A percentile compares a stretch with the other conserved stretches of the same genome.
These are phyloP conservation scores for Philaethria dido DNA, from an alignment of 2,888 invertebrate species.

Conservation along the genomic window DNA sequence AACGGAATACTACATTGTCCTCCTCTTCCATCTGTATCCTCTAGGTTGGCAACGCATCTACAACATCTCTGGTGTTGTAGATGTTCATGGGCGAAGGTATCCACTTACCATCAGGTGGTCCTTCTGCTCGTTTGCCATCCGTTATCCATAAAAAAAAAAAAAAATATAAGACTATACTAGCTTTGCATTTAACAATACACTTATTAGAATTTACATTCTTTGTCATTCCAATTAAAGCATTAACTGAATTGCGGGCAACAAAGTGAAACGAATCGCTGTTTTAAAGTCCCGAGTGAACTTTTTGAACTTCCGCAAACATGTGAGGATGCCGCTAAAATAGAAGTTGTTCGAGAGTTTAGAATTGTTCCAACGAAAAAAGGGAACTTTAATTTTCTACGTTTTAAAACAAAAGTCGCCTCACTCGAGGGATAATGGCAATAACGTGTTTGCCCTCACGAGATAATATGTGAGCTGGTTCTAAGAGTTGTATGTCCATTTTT, in stretches of 20 bases:
- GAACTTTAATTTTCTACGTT: conserved; percentile 80
- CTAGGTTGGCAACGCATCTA: no score
- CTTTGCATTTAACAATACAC: no score
- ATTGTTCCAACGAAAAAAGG: conserved; percentile 78
- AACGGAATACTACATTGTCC: no score
- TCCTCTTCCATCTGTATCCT: no score
- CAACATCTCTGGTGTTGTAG: no score
- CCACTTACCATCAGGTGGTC: no score
- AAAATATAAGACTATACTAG: no score
- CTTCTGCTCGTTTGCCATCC: no score
- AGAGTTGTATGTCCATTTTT: neutral
- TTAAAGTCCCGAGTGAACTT: conserved; percentile 70
- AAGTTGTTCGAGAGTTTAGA: conserved; percentile 78
- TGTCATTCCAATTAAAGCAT: conserved; percentile 67
- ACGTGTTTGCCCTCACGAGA: conserved; percentile 60
- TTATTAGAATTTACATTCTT: neutral
- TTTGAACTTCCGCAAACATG: conserved; percentile 80
- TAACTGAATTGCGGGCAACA: conserved; percentile 60
- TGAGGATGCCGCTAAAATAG: conserved; percentile 79
- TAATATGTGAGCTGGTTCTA: conserved; percentile 5
- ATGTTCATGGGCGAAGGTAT: no score
- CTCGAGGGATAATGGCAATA: conserved; percentile 71
- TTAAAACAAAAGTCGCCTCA: conserved; percentile 75
- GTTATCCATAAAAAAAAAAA: no score
- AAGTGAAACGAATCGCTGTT: conserved; percentile 69